Conservation (phyloP, 92 coral and sea anemone genomes). For the Epizoanthus rinbou region DNA sequence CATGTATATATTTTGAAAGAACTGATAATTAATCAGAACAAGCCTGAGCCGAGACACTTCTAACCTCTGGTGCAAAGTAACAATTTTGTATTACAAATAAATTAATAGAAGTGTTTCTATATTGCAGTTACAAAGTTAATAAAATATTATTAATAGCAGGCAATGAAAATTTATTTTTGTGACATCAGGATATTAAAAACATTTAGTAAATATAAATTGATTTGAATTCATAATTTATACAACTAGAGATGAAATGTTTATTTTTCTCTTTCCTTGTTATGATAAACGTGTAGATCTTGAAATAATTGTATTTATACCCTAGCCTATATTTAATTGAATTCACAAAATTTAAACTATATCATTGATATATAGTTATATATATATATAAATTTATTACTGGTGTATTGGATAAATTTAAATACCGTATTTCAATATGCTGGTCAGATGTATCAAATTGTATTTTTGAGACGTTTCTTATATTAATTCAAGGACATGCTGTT, state of each 20-base stretch:
- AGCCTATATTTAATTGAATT: no score
- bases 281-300: not conserved
- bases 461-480: no score
- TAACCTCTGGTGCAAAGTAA: no score
- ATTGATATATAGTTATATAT: no score
- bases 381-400: no score
- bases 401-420: no score
- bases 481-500: no score
- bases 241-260: not conserved
- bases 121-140: not conserved
- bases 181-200: not conserved
- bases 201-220: not conserved
- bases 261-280: constrained; percentile 1
- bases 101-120: not conserved
- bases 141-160: not conserved
- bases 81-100: no score
- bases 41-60: not conserved
- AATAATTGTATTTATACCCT: not conserved
- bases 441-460: no score
- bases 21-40: not conserved
- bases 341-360: no score
- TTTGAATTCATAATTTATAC: not conserved
- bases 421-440: no score
- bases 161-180: not conserved
- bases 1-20: not conserved